Evolutionary conservation across 2,113 vertebrate species (phyloP).

Genomic region (Monopterus albus): DNA sequence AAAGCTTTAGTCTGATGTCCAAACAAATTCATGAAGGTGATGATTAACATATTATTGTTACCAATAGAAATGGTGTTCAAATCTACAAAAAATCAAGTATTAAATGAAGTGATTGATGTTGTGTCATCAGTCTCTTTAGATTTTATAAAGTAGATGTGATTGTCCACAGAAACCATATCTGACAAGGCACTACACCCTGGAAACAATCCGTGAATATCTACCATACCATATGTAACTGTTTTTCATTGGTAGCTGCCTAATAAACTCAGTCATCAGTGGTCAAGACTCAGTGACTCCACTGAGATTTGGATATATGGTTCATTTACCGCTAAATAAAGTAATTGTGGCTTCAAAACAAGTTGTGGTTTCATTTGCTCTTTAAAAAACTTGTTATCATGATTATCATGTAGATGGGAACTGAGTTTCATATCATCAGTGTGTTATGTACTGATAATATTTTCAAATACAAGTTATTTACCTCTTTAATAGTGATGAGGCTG

Average conservation of each 20-base stretch:
- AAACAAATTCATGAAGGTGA: neutral
- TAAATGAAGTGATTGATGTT: neutral
- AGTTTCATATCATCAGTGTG: neutral
- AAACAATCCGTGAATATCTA: neutral
- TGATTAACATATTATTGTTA: neutral
- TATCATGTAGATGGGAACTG: neutral
- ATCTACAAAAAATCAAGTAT: neutral
- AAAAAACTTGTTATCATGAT: neutral
- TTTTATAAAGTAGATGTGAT: neutral
- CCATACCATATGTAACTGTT: neutral
- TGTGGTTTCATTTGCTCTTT: slow-evolving; percentile 51
- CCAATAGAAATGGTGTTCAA: slow-evolving; percentile 3
- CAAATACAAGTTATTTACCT: neutral
- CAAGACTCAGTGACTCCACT: neutral
- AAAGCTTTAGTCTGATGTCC: neutral
- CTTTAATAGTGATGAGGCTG: neutral
- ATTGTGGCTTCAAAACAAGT: slow-evolving; percentile 49
- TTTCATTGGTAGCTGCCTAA: neutral
- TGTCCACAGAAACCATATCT: neutral
- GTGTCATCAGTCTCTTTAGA: neutral
- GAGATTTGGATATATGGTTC: slow-evolving; percentile 2
- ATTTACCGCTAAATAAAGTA: slow-evolving; percentile 61
- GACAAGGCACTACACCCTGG: neutral
- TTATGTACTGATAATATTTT: neutral
- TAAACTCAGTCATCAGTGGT: neutral